Evolutionary conservation across 2,888 invertebrate genomes (phyloP).

Genomic region (Pandemis corylana): DNA sequence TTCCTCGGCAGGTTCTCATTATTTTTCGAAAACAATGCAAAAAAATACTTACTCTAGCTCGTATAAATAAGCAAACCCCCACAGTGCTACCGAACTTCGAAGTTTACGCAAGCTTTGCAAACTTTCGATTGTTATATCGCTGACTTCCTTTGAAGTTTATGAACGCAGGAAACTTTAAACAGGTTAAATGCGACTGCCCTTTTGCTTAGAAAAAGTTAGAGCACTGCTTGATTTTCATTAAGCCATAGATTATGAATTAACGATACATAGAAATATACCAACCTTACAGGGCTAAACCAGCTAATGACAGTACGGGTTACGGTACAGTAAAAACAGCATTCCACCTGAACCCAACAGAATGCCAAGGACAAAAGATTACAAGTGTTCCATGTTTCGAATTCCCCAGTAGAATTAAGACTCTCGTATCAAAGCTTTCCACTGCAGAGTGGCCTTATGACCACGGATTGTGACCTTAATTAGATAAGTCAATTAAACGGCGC

Average conservation of each 20-base stretch:
- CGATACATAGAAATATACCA: not conserved
- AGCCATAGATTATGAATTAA: not conserved
- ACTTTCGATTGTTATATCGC: conserved; percentile 34
- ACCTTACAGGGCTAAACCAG: too few relatives aligned
- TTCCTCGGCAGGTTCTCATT: not conserved
- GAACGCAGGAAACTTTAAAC: conserved; percentile 12
- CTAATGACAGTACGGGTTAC: too few relatives aligned
- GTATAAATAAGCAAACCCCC: conserved; percentile 11
- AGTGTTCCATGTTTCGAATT: not conserved
- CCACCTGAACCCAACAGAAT: too few relatives aligned
- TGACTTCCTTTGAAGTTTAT: conserved; percentile 17
- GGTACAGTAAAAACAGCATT: too few relatives aligned
- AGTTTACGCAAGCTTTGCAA: conserved; percentile 19
- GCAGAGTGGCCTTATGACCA: conserved; percentile 22
- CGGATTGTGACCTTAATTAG: conserved; percentile 46
- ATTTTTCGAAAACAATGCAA: conserved; percentile 1
- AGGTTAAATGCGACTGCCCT: conserved; percentile 4
- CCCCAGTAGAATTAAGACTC: not conserved
- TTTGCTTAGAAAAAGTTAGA: not conserved
- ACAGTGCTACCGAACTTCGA: conserved; percentile 14
- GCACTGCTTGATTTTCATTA: not conserved
- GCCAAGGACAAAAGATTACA: not conserved
- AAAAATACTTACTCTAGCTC: not conserved
- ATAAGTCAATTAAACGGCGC: conserved; percentile 65
- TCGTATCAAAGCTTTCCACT: conserved; percentile 10